Evolutionary conservation across 2,113 vertebrate genomes (phyloP).

Genomic region (Willisornis vidua): DNA sequence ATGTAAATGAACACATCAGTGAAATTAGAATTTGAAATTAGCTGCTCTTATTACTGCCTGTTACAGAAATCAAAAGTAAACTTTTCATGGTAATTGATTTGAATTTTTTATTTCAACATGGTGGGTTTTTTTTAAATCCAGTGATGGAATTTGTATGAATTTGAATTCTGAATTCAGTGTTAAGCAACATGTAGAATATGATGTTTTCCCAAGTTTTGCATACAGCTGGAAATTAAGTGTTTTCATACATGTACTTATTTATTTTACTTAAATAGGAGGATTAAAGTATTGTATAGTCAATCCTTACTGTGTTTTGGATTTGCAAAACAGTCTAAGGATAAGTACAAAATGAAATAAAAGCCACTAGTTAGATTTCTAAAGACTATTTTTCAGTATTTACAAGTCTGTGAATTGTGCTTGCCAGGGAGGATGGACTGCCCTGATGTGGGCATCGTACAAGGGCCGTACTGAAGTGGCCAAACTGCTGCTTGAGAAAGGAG

Average conservation of each 20-base stretch:
- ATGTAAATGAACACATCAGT: background rate
- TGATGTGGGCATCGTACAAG: conserved; percentile 98
- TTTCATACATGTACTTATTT: background rate
- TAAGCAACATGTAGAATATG: background rate
- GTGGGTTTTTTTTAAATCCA: background rate
- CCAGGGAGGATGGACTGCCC: conserved; percentile 95
- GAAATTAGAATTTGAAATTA: background rate
- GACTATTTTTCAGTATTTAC: background rate
- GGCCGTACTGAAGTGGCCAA: conserved; percentile 86
- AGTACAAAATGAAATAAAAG: background rate
- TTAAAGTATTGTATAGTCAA: background rate
- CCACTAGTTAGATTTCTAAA: background rate
- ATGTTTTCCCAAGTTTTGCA: background rate
- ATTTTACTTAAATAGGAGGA: background rate
- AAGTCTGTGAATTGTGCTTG: background rate
- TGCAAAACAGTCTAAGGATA: background rate
- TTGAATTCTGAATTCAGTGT: background rate
- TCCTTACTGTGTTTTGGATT: background rate
- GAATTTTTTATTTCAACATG: background rate
- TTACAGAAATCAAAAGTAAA: background rate
- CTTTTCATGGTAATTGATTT: background rate
- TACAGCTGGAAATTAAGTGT: background rate
- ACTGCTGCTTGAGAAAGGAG: conserved; percentile 89
- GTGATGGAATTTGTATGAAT: background rate
- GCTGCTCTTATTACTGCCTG: background rate